Conservation (phyloP, 1,140 invertebrate species). For the Campoletis sonorensis region DNA sequence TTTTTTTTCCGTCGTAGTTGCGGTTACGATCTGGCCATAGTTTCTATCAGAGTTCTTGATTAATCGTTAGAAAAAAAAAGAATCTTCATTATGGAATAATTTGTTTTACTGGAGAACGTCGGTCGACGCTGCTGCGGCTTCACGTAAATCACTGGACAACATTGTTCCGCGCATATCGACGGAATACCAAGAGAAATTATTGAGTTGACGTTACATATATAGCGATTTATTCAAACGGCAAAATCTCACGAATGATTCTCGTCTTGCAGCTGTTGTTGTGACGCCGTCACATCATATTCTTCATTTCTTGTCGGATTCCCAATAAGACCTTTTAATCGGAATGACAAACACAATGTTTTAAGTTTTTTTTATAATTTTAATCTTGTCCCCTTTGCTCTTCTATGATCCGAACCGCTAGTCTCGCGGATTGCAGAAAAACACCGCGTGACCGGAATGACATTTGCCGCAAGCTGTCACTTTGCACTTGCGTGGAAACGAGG, state of each 20-base stretch:
- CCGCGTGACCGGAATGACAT: constrained; percentile 48
- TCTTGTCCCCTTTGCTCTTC: background rate
- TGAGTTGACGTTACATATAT: background rate
- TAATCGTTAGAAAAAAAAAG: background rate
- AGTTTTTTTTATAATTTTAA: constrained; percentile 11
- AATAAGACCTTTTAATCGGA: constrained; percentile 35
- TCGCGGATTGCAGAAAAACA: constrained; percentile 22
- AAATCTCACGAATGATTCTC: constrained; percentile 30
- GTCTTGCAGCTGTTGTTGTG: constrained; percentile 40
- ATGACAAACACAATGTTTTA: background rate
- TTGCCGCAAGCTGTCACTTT: constrained; percentile 30
- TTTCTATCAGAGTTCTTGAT: background rate
- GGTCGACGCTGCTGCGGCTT: background rate
- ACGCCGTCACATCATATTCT: constrained; percentile 22
- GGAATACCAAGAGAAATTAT: background rate
- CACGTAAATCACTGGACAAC: background rate
- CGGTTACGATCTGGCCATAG: background rate
- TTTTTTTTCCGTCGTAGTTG: background rate
- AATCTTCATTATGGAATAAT: background rate
- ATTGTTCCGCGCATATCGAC: background rate
- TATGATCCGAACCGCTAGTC: background rate
- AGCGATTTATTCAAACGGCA: constrained; percentile 1
- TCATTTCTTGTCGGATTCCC: background rate
- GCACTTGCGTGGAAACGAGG: constrained; percentile 24
- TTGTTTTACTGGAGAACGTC: background rate